These are phyloP conservation scores for Dreissena polymorpha DNA, from an alignment of 1,140 invertebrate species.

Conservation along the genomic window DNA sequence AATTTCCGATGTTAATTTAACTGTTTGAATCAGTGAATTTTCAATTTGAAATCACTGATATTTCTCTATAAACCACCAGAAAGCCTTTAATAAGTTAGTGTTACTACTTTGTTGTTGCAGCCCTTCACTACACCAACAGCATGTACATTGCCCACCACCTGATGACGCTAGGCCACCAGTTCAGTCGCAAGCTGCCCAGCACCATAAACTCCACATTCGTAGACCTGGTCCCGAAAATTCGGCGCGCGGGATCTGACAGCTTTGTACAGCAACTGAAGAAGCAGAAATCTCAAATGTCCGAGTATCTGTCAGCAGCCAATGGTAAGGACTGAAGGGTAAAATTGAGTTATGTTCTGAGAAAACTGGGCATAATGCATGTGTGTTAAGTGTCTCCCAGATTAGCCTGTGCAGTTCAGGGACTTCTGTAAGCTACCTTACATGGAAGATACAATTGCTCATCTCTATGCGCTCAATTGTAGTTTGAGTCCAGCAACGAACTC, in stretches of 20 bases:
- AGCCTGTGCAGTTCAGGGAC: no score
- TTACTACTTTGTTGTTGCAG: no score
- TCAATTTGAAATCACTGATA: no score
- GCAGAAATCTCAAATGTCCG: slow-evolving; percentile 87
- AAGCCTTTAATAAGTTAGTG: no score
- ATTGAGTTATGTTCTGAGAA: background rate
- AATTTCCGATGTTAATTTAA: no score
- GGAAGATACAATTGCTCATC: no score
- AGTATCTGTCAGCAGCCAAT: slow-evolving; percentile 84
- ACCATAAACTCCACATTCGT: slow-evolving; percentile 81
- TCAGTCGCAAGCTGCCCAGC: slow-evolving; percentile 79
- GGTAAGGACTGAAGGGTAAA: slow-evolving; percentile 80
- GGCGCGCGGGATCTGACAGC: slow-evolving; percentile 85
- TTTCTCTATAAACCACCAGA: no score
- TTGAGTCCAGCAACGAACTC: no score
- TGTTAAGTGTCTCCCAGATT: no score
- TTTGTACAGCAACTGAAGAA: slow-evolving; percentile 87
- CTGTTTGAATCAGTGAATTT: no score
- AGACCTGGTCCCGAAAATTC: slow-evolving; percentile 84
- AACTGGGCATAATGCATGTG: background rate
- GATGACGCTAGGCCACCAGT: slow-evolving; percentile 84
- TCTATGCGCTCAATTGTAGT: no score
- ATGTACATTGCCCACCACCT: slow-evolving; percentile 91
- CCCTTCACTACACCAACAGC: slow-evolving; percentile 89
- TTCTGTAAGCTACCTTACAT: no score